Base-by-base conservation (phyloP, 2,888 invertebrate species). In the Amphiduros pacificus region DNA sequence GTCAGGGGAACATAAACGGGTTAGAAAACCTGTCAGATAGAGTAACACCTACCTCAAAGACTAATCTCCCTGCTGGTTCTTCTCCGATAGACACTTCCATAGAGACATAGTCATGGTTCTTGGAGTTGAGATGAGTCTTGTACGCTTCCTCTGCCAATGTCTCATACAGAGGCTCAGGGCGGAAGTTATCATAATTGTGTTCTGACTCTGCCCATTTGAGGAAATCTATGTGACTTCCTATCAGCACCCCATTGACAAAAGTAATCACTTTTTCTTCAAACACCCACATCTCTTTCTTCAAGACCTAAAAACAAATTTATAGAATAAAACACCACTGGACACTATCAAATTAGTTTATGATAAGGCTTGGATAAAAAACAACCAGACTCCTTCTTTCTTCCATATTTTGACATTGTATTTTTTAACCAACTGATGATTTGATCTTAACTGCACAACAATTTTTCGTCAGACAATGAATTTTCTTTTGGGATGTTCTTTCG, bases 61-160 rank as follows among this genome's bases (percentile, higher is more conserved):
- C 74, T 3, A 82, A 61, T 64, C 74, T 68, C 6, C 81, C 81
- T 20, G 71, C 73, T 17, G 74, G 68, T 61, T 74, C 72, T 1
- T 70, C 73, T 17, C 73, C 77, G 48, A 81, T 77, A 4, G 69
- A 56, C 29, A 81, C 70, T 54, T 80, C 78, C 74, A 82, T 66
- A 66, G 71, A 81, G 1, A 79, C 78, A 44, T 62, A 64, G 36
- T 65, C 61, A 54, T 67, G 67, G 54, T 77, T 76, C 71, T 70
- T 73, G 1, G 73, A 71, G 65, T 77, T 77, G 4, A 82, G 70
- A 55, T 76, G 68, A 2, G 64, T 65, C 60, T 74, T 77, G 63
- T 81, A 81, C 4, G 76, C 74, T 60, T 82, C 76, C 54, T 82
- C 79, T 62, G 79, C 77, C 1, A 82, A 66, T 0, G 79, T 77